Percentiles rank a stretch among this genome's conserved stretches.
These are phyloP conservation scores for Drosophila varians DNA, from an alignment of 1,140 invertebrate genomes.

Conservation along the genomic window DNA sequence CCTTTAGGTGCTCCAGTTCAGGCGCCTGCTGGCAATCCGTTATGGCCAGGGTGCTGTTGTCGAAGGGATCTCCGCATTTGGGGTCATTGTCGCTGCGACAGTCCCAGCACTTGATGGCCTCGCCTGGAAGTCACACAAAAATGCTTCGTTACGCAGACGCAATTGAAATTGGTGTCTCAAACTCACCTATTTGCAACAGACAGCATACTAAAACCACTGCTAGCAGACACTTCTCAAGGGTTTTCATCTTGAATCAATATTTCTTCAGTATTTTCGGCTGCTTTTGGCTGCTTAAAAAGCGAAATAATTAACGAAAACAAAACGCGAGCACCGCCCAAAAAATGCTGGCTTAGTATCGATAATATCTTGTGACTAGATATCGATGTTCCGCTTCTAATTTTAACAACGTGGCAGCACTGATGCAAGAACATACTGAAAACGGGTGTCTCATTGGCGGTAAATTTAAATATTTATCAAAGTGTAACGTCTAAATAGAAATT, in stretches of 20 bases:
- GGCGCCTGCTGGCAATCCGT: slow-evolving; percentile 91
- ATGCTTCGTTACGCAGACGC: slow-evolving; percentile 30
- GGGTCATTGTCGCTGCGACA: slow-evolving; percentile 95
- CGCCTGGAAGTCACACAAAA: slow-evolving; percentile 83
- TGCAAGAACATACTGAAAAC: neutral
- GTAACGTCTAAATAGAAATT: no score
- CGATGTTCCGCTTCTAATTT: slow-evolving; percentile 14
- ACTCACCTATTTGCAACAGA: slow-evolving; percentile 68
- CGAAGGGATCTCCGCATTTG: slow-evolving; percentile 96
- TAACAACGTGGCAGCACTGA: neutral
- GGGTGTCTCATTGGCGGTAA: no score
- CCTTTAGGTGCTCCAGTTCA: slow-evolving; percentile 88
- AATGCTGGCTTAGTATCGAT: slow-evolving; percentile 46
- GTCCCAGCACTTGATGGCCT: slow-evolving; percentile 95
- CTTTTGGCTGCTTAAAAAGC: neutral
- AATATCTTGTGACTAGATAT: neutral
- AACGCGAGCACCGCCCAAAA: slow-evolving; percentile 59
- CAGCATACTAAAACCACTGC: slow-evolving; percentile 40
- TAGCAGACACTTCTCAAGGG: slow-evolving; percentile 44
- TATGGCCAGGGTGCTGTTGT: slow-evolving; percentile 94
- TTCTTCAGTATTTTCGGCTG: neutral
- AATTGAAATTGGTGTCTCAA: neutral
- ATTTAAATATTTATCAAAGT: neutral
- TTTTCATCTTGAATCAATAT: slow-evolving; percentile 32
- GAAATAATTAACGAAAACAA: slow-evolving; percentile 51